phyloP scores from a whole-genome alignment of 2,113 vertebrate species.

The Alces alces region DNA sequence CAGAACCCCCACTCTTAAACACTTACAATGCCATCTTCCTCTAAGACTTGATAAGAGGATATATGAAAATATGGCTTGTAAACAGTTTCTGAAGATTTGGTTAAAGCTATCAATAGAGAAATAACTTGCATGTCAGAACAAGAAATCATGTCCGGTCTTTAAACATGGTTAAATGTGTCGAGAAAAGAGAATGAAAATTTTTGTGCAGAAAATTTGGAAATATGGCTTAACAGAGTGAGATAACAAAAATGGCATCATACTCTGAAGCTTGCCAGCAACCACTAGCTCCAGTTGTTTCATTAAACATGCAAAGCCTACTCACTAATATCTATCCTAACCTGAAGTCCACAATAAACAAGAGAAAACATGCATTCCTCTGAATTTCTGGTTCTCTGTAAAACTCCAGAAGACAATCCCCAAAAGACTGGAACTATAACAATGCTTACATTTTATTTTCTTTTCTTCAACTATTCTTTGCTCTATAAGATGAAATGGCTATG shows the following conservation, averaged over 20 bases:
- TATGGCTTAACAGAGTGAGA: neutral
- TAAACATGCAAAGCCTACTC: neutral
- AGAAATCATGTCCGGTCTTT: neutral
- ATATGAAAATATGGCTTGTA: neutral
- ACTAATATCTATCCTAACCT: conserved; percentile 9
- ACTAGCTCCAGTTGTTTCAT: conserved; percentile 5
- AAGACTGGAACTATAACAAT: neutral
- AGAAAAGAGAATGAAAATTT: neutral
- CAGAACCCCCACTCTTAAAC: neutral
- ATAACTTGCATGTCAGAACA: neutral
- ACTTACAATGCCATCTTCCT: neutral
- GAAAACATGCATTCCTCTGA: neutral
- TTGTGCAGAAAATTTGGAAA: neutral
- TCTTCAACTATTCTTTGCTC: neutral
- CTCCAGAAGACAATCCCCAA: neutral
- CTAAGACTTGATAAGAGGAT: conserved; percentile 15
- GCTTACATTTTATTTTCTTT: neutral
- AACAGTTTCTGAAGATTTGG: conserved; percentile 1
- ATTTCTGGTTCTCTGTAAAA: conserved; percentile 15
- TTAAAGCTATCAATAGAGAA: conserved; percentile 16
- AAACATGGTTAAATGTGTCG: neutral
- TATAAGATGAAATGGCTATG: neutral
- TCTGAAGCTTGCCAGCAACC: neutral
- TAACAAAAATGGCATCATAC: neutral
- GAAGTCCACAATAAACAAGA: neutral